Base-by-base conservation (phyloP, 2,113 vertebrate genomes). In the Ascaphus truei region DNA sequence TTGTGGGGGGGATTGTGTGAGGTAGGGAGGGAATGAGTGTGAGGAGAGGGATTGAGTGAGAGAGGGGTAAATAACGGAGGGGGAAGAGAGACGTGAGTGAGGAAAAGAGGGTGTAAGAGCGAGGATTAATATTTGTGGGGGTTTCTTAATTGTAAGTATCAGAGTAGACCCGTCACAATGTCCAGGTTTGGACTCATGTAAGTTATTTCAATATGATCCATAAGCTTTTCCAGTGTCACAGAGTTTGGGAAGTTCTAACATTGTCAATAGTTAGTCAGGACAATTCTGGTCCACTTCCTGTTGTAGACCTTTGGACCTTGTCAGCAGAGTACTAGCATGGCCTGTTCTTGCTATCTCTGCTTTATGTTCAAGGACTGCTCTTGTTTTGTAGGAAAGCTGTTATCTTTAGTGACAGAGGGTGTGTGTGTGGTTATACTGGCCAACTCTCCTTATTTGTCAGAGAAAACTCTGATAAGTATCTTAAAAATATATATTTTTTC, bases 301-400 rank as follows among this genome's bases (percentile, higher is more conserved):
- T 68, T 47, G 3, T 13, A 41, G 52, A 68, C 52, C 39, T 48
- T 68, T 68, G 64, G 26, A 68, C 52, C 52, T 47, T 48, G 64
- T 45, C 39, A 68, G 52, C 64, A 68, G 58, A 57, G 26, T 68
- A 68, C 58, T 68, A 58, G 34, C 27, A 36, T 47, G 52, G 20
- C 52, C 34, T 67, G 26, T 67, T 31, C 25, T 33, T 55, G 23
- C 31, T 29, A 58, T 68, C 56, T 68, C 64, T 33, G 11, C 22
- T 57, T 43, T 57, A 13, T 68, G 52, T 68, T 57, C 64, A 68
- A 68, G 64, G 64, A 68, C 64, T 68, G 52, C 64, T 48, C n/a
- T 41, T 68, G 64, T 68, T 68, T 68, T 45, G 64, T 68, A 57
- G 53, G 52, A 68, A 68, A 68, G 15, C 18, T 68, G 62, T 55